Evolutionary conservation across 2,113 vertebrate species (phyloP).

Genomic region (Sphyrna mokarran): DNA sequence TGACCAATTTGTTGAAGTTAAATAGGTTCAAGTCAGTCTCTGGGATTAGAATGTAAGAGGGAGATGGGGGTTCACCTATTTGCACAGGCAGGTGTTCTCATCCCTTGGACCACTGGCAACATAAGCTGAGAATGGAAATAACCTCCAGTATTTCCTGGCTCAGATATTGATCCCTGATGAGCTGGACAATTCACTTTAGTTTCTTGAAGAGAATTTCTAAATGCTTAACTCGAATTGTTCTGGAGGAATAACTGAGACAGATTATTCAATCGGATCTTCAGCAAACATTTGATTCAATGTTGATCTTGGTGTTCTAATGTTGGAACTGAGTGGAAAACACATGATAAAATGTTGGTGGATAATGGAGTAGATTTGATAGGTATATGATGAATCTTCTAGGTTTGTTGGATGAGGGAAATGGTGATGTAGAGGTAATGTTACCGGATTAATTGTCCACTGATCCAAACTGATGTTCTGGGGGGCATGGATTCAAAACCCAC

Average conservation of each 20-base stretch:
- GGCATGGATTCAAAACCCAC: too few relatives aligned
- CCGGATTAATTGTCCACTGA: too few relatives aligned
- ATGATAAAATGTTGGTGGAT: not conserved
- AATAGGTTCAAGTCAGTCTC: not conserved
- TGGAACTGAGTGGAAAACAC: not conserved
- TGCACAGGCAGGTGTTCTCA: not conserved
- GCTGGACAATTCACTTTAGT: not conserved
- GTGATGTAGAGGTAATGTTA: too few relatives aligned
- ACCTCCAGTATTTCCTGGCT: not conserved
- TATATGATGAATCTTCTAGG: not conserved
- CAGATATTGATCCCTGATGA: not conserved
- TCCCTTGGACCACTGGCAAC: not conserved
- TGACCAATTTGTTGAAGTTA: not conserved
- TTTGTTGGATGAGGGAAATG: not conserved
- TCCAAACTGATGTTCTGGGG: too few relatives aligned
- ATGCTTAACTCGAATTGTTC: not conserved
- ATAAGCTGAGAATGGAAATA: not conserved
- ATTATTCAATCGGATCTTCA: not conserved
- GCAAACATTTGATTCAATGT: not conserved
- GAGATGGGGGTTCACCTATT: too few relatives aligned
- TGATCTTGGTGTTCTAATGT: not conserved
- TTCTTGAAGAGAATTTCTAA: not conserved
- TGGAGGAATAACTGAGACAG: not conserved
- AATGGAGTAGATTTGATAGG: not conserved
- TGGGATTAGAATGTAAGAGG: not conserved